Evolutionary conservation across 2,113 vertebrate genomes (phyloP).

Genomic region (Xiphophorus maculatus): DNA sequence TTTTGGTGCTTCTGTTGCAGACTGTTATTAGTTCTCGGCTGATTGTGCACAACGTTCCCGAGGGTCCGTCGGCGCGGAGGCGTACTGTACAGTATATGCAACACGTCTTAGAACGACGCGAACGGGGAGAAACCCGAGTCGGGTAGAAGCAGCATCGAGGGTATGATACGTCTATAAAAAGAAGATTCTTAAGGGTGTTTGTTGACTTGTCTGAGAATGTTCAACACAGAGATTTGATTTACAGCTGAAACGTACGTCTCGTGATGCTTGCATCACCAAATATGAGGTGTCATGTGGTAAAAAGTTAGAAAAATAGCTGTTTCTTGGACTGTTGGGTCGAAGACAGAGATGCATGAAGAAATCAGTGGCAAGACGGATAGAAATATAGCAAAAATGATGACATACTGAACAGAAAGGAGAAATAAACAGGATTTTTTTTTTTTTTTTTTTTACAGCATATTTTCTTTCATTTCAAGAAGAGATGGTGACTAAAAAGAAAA

Average conservation of each 20-base stretch:
- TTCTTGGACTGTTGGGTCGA: no score
- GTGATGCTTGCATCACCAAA: not conserved
- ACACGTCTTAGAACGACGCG: not conserved
- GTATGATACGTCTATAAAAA: slow-evolving; percentile 44
- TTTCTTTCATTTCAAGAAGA: not conserved
- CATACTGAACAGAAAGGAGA: not conserved
- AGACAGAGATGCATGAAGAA: no score
- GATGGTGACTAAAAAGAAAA: not conserved
- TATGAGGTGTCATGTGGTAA: not conserved
- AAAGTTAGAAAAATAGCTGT: not conserved
- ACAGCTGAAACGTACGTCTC: slow-evolving; percentile 8
- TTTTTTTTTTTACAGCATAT: not conserved
- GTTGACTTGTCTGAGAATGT: slow-evolving; percentile 49
- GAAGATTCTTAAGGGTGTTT: slow-evolving; percentile 29
- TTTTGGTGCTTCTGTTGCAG: slow-evolving; percentile 6
- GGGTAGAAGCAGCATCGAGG: not conserved
- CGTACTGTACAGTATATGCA: slow-evolving; percentile 2
- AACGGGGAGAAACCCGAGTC: slow-evolving; percentile 17
- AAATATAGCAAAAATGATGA: not conserved
- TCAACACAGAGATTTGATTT: slow-evolving; percentile 17
- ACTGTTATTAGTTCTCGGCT: slow-evolving; percentile 36
- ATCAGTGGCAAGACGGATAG: not conserved
- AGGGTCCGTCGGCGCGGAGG: not conserved
- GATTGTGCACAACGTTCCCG: not conserved
- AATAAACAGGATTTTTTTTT: not conserved